Evolutionary conservation across 1,140 invertebrate species (phyloP), one percentile per base, ranked within the genome.

Genomic region (Leptoteleia sp.): DNA sequence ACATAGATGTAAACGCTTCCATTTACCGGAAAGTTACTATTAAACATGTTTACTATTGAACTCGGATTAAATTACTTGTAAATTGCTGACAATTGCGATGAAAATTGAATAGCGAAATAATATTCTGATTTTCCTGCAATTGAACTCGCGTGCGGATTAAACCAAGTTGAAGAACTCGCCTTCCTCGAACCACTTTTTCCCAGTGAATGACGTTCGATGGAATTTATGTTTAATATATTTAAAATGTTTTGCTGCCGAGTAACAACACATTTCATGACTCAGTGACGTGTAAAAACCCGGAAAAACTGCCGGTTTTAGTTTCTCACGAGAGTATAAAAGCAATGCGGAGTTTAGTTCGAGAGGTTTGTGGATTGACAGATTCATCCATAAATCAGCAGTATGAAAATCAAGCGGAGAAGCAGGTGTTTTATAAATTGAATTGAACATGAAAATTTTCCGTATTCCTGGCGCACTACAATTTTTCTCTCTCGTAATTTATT

Each of bases 341-440:
- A 31, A 37, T 13, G 47, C 13, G 12, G 40, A 6, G 45, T 38
- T 35, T 43, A 43, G 62, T 57, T 61, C 54, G 70, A 52, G 43
- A 50, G 45, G 48, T 42, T 48, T 52, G 35, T 27, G 43, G 45
- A 64, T 57, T 65, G 61, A 65, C 52, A 57, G 48, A 47, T 65
- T 75, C 61, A 65, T 75, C 71, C 37, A 75, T 65, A 75, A 75
- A 65, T 65, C 71, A 75, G 71, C 43, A 35, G 61, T 57, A 59
- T 59, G 71, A 75, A 75, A 75, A 65, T 75, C 61, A 62, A 75
- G 37, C 70, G 13, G 11, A 35, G 54, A 54, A 54, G 55, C 67
- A 72, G 55, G 35, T 62, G 67, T 61, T 59, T 71, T 43, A 48
- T 48, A 37, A 62, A 62, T 38, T 31, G 31, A 48, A 48, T 38